Conservation (phyloP, 2,113 vertebrate species). For the Pseudopipra pipra region DNA sequence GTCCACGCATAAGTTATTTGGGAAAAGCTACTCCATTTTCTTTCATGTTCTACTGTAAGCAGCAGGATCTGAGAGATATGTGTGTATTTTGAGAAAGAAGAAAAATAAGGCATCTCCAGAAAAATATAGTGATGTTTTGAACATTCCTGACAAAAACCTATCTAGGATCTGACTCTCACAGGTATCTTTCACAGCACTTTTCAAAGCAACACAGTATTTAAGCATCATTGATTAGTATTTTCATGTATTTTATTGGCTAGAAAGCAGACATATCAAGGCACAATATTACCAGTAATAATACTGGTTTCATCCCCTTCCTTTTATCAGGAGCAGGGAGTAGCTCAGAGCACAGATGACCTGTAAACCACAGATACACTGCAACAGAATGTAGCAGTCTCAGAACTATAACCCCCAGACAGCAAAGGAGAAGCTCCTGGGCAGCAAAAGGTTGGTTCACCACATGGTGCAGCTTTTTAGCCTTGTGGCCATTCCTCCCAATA, state of each 20-base stretch:
- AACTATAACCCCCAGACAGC: not conserved
- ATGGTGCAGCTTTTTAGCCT: not conserved
- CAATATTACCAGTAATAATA: not conserved
- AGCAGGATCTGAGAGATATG: not conserved
- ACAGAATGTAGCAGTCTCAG: not conserved
- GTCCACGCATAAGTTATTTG: not conserved
- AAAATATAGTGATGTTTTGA: not conserved
- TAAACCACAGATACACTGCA: not conserved
- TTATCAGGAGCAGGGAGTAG: not conserved
- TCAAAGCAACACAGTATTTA: not conserved
- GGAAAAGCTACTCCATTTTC: not conserved
- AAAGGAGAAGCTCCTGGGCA: not conserved
- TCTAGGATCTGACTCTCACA: not conserved
- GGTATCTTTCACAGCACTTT: not conserved
- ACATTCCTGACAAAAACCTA: not conserved
- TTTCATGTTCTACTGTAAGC: not conserved
- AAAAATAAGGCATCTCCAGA: not conserved
- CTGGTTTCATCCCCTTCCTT: not conserved
- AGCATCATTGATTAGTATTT: not conserved
- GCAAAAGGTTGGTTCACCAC: not conserved
- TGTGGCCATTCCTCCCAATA: not conserved
- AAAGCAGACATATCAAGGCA: not conserved
- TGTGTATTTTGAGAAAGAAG: not conserved
- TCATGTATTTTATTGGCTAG: not conserved
- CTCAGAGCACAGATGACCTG: not conserved